These are phyloP conservation scores for Marmota flaviventris DNA, from an alignment of 2,113 vertebrate species.

Conservation along the genomic window DNA sequence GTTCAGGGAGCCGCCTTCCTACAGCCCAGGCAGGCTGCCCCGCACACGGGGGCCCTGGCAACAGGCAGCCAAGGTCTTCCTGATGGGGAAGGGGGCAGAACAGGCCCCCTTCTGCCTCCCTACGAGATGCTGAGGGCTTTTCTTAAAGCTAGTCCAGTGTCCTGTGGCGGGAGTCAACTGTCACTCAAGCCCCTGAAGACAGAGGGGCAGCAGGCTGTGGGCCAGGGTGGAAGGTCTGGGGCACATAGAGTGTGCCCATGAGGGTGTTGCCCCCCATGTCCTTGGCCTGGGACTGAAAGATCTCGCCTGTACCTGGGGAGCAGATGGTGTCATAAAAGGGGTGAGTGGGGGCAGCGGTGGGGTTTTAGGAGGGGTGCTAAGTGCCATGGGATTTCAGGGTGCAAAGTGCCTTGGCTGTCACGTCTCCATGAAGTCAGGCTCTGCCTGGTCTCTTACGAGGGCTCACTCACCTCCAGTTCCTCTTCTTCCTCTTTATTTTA, in stretches of 20 bases:
- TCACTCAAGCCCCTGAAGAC: fast-evolving
- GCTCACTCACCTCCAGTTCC: background rate
- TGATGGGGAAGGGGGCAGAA: background rate
- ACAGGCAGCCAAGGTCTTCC: background rate
- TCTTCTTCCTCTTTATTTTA: background rate
- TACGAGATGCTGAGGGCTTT: no score
- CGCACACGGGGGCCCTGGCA: no score
- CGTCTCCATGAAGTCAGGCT: fast-evolving
- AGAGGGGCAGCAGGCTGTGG: background rate
- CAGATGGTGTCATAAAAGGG: fast-evolving
- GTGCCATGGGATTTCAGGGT: fast-evolving
- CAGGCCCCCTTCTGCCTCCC: background rate
- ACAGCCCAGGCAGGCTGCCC: background rate
- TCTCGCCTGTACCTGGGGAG: fast-evolving
- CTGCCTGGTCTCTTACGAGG: background rate
- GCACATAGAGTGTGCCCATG: fast-evolving
- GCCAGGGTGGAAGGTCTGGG: background rate
- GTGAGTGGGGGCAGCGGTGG: fast-evolving
- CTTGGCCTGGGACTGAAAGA: no score
- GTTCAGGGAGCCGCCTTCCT: background rate
- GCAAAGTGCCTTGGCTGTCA: fast-evolving
- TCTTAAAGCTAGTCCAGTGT: background rate
- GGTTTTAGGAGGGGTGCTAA: fast-evolving
- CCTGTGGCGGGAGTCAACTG: fast-evolving
- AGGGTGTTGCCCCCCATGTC: background rate